Conservation (phyloP, 2,113 vertebrate genomes). For the Ondatra zibethicus region DNA sequence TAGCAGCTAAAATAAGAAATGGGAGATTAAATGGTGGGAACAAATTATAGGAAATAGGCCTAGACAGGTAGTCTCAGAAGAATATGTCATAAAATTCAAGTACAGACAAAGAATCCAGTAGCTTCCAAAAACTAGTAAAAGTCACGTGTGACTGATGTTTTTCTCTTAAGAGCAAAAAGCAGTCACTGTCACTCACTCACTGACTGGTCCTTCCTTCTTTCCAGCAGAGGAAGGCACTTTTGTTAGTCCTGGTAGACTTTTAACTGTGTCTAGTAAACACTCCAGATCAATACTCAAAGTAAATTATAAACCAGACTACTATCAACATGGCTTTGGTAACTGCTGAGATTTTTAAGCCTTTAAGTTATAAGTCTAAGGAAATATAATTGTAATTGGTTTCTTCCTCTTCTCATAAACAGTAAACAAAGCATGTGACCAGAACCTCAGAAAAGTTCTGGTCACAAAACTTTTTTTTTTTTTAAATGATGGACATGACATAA, state of each 20-base stretch:
- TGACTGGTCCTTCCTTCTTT: background rate
- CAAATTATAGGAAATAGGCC: background rate
- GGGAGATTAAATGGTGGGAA: background rate
- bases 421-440: conserved; percentile 60
- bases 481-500: conserved; percentile 38
- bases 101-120: conserved; percentile 37
- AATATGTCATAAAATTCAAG: conserved; percentile 13
- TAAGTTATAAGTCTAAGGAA: conserved; percentile 48
- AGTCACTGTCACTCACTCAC: background rate
- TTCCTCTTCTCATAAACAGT: conserved; percentile 59
- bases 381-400: conserved; percentile 37
- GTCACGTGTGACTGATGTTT: background rate
- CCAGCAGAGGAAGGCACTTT: background rate
- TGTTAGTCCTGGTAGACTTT: background rate
- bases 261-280: conserved; percentile 28
- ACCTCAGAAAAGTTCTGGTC: background rate
- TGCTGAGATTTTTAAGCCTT: background rate
- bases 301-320: conserved; percentile 38
- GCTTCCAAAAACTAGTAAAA: background rate
- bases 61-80: background rate
- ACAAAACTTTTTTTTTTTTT: background rate
- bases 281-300: conserved; percentile 36
- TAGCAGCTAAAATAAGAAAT: background rate
- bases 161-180: conserved; percentile 33
- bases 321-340: conserved; percentile 1